Evolutionary conservation across 2,797 vertebrate species (phyloP).

Genomic region (Simalia tracyae): DNA sequence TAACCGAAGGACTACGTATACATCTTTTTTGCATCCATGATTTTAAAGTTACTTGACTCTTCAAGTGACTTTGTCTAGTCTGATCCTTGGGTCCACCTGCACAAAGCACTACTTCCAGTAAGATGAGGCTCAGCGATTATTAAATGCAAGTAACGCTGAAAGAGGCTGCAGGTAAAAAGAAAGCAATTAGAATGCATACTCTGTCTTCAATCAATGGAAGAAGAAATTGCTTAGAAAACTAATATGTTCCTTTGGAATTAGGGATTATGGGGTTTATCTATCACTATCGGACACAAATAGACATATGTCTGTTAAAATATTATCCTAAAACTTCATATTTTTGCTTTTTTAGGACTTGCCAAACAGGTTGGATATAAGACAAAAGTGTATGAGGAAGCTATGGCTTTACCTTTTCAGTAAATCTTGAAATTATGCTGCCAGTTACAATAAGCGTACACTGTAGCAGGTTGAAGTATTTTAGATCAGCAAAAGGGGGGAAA

Average conservation of each 20-base stretch:
- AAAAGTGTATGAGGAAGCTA: not conserved
- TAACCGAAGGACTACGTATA: not conserved
- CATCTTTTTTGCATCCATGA: not conserved
- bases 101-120: not conserved
- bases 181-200: not conserved
- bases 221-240: conserved; percentile 30
- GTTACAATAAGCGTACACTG: not conserved
- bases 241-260: conserved; percentile 17
- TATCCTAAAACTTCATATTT: not conserved
- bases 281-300: not conserved
- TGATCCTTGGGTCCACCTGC: not conserved
- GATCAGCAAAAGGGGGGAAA: not conserved
- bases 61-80: not conserved
- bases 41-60: not conserved
- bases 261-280: not conserved
- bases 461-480: not conserved
- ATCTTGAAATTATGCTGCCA: not conserved
- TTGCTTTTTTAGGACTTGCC: not conserved
- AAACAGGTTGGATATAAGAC: not conserved
- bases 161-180: not conserved
- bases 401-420: not conserved
- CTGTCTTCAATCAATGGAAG: conserved; percentile 27
- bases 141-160: conserved; percentile 9
- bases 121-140: not conserved
- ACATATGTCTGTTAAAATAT: not conserved